Evolutionary conservation across 2,113 vertebrate species (phyloP).

Genomic region (Galeopterus variegatus): DNA sequence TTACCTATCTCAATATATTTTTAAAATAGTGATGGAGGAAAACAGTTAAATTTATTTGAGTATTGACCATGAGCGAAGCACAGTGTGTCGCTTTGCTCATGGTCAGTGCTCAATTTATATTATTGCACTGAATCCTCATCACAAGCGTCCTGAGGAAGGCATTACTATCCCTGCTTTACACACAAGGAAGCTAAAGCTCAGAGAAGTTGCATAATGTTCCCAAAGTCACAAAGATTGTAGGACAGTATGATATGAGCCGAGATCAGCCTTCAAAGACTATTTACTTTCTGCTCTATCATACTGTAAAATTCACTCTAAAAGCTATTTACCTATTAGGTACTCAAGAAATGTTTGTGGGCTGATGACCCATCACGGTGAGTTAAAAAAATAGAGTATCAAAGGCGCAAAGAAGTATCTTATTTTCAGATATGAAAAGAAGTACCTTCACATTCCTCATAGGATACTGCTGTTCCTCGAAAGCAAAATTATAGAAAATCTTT

Average conservation of each 20-base stretch:
- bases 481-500: slow-evolving; percentile 83
- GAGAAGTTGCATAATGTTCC: background rate
- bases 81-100: too few relatives aligned
- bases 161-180: background rate
- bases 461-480: background rate
- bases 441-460: background rate
- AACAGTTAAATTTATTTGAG: background rate
- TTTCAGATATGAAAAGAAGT: slow-evolving; percentile 19
- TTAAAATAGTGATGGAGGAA: background rate
- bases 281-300: background rate
- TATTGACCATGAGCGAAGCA: background rate
- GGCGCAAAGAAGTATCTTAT: slow-evolving; percentile 20
- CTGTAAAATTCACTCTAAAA: background rate
- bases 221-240: background rate
- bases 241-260: background rate
- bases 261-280: background rate
- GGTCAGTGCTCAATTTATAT: background rate
- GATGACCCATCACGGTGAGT: background rate
- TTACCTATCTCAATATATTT: background rate
- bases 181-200: background rate
- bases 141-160: background rate
- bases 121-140: background rate
- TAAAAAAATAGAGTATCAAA: slow-evolving; percentile 23
- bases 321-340: background rate
- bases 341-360: background rate